Evolutionary conservation across 2,888 invertebrate species (phyloP).

Genomic region (Dendrolimus houi): DNA sequence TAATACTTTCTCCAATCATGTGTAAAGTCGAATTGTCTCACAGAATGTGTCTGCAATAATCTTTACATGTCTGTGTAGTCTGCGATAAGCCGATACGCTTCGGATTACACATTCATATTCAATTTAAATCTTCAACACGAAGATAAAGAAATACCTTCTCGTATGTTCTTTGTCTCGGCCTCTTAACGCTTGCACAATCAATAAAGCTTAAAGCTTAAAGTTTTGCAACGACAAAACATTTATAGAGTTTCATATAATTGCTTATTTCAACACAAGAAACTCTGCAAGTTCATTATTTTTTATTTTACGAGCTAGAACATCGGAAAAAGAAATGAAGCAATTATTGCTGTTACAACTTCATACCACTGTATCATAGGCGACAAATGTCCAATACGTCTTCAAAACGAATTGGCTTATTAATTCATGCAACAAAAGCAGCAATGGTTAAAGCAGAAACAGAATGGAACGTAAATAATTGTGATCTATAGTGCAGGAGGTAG

Average conservation of each 20-base stretch:
- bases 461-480: constrained; percentile 22
- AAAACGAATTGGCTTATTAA: not conserved
- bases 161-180: not conserved
- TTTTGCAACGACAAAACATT: not conserved
- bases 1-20: no score
- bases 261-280: not conserved
- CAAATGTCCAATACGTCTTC: not conserved
- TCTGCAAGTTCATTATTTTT: constrained; percentile 30
- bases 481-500: constrained; percentile 20
- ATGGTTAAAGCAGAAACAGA: constrained; percentile 21
- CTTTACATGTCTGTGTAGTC: not conserved
- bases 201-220: not conserved
- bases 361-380: not conserved
- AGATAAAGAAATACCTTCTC: not conserved
- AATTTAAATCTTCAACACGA: not conserved
- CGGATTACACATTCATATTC: not conserved
- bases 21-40: not conserved
- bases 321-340: constrained; percentile 45
- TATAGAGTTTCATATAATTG: not conserved
- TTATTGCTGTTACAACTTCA: constrained; percentile 22
- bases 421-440: constrained; percentile 7
- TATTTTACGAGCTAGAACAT: constrained; percentile 32
- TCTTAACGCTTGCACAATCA: not conserved
- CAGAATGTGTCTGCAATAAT: not conserved
- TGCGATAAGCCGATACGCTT: not conserved